Conservation (phyloP, 2,113 vertebrate species). For the Sitta europaea region DNA sequence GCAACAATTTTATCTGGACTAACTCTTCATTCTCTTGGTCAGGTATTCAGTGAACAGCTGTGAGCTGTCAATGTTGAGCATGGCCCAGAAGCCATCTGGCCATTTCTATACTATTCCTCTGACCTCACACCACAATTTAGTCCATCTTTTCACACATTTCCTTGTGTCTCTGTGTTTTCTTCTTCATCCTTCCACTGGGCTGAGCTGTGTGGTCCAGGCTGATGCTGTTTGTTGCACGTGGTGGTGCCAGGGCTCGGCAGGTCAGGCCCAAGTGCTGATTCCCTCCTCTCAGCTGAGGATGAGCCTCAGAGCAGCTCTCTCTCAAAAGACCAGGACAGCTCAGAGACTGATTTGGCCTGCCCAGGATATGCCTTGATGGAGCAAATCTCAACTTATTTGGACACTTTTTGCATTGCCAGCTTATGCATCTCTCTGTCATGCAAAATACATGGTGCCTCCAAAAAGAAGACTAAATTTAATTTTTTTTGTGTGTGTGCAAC, state of each 20-base stretch:
- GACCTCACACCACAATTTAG: background rate
- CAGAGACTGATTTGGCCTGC: background rate
- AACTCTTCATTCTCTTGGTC: background rate
- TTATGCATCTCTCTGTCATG: background rate
- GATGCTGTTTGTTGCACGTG: background rate
- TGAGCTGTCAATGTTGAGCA: background rate
- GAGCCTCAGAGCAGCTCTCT: rapidly evolving
- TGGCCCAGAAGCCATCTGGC: background rate
- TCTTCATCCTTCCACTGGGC: background rate
- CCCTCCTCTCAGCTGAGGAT: background rate
- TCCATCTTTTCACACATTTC: background rate
- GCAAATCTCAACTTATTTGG: background rate
- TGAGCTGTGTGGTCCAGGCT: background rate
- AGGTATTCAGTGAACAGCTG: background rate
- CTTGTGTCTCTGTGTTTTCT: background rate
- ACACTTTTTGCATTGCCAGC: background rate
- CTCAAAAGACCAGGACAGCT: background rate
- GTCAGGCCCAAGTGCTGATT: background rate
- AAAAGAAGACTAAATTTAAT: background rate
- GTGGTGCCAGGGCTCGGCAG: background rate
- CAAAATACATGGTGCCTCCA: background rate
- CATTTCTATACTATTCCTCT: background rate
- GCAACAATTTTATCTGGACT: background rate
- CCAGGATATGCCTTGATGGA: background rate
- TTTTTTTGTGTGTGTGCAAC: background rate